Base-by-base conservation (phyloP, 2,888 invertebrate genomes). In the Macrophya annulata region DNA sequence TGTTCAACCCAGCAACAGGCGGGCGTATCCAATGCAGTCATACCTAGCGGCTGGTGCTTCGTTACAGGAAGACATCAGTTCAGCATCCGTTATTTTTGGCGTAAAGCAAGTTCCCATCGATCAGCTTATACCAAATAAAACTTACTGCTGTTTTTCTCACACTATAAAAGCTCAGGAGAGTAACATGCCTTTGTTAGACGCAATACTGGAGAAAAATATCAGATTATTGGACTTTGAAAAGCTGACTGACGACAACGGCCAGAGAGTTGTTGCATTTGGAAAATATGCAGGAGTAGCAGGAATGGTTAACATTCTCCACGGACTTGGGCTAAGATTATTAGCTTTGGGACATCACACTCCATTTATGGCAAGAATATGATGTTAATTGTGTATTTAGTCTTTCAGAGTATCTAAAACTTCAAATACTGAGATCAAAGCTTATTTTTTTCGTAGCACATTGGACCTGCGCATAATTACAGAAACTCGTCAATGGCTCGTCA, bases 341-440 rank as follows among this genome's bases (percentile, higher is more conserved):
- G 99, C 99, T 0, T 94, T 99, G 40, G 99, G 99, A 0, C 99
- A 99, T 93, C 99, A 99, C 92, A 99, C 99, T 0, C 99, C 99
- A 0, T 99, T 99, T 92, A 99, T 99, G 99, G 97, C 97, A 94
- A 93, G 90, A 17, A 62, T 59, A 51, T n/a, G 74, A 76, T 3
- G 25, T 77, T 51, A 86, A 86, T 86, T 37, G 17, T 43, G 2
- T 31, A 17, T 40, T 43, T 62, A 15, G 10, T 83, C 48, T 43
- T 25, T n/a, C 45, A 37, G 68, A 68, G 68, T 17, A 17, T 68
- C 21, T 55, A 31, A 86, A 25, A 17, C 48, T 17, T 31, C 45
- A 9, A 4, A 85, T 45, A 85, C 15, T 21, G 31, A 37, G 55
- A 6, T 55, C 2, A 6, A 37, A 76, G 37, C 74, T 79, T 76